Evolutionary conservation across 2,888 invertebrate genomes (phyloP), one percentile per base, ranked within the genome.

Genomic region (Meandrusa payeni): DNA sequence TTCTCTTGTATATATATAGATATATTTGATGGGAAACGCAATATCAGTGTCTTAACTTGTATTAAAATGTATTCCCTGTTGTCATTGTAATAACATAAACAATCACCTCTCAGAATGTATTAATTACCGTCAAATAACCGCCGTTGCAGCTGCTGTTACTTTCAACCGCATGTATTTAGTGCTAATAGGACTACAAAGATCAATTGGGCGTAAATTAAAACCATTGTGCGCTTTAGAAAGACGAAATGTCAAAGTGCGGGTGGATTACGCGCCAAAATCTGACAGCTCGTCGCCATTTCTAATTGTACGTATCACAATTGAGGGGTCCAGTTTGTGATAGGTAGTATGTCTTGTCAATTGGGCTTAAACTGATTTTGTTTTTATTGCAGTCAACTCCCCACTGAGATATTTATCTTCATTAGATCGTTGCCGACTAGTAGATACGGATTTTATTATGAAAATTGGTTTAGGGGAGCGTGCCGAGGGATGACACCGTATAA

Each of bases 331-430:
- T 56, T 51, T 51, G 65, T 70, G 69, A 74, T 72, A 71, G 62
- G 66, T 69, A 69, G 74, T 74, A 71, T 61, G 68, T 76, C 78
- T 76, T 81, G 81, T 79, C 82, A 80, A 85, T 81, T 76, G 80
- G 66, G 76, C 76, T 74, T 73, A 76, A 79, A 79, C 78, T 76
- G 81, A 82, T 83, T 79, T 72, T 64, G 72, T 79, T 86, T 83
- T 86, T 83, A 85, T 83, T 76, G 79, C 72, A 33, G 41, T 46
- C 56, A 51, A 61, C 59, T 82, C 85, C 86, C 83, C 53, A 62
- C 52, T 46, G 83, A 64, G 81, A 80, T 82, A 86, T 86, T 81
- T 75, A 85, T 86, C 85, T 85, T 76, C 80, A 86, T 86, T 79
- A 74, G 64, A 67, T 69, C 66, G 70, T 61, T 61, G 69, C 59